Percentiles rank a stretch among this genome's conserved stretches.
Evolutionary conservation across 2,797 vertebrate species (phyloP).

Genomic region (Leuciscus waleckii): DNA sequence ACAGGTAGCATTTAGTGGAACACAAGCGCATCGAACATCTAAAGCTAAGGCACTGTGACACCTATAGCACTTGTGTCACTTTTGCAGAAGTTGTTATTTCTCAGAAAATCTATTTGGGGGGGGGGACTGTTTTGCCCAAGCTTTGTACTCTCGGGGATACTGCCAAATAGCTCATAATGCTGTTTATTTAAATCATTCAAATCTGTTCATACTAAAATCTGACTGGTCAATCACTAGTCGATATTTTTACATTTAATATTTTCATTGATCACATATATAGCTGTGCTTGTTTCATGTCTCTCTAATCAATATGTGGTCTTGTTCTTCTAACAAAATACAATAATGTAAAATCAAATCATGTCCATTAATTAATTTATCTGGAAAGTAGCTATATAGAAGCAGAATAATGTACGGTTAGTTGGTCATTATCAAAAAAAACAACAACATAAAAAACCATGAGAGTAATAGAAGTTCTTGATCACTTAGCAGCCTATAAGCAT

Average conservation of each 20-base stretch:
- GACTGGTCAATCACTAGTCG: not conserved
- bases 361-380: not conserved
- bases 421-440: not conserved
- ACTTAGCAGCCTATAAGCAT: not conserved
- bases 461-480: not conserved
- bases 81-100: not conserved
- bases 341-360: not conserved
- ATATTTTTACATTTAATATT: not conserved
- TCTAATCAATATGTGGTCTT: not conserved
- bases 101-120: not conserved
- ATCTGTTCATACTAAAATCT: not conserved
- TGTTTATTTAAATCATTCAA: not conserved
- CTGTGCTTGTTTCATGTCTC: not conserved
- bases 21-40: not conserved
- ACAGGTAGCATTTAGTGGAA: constrained; percentile 1
- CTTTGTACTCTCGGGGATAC: not conserved
- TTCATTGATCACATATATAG: not conserved
- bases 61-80: not conserved
- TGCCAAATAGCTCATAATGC: not conserved
- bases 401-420: not conserved
- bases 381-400: not conserved
- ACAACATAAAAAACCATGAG: not conserved
- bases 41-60: not conserved
- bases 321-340: not conserved
- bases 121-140: too few species aligned